phyloP scores from a whole-genome alignment of 2,888 invertebrate species.

The Lordiphosa fenestrarum region DNA sequence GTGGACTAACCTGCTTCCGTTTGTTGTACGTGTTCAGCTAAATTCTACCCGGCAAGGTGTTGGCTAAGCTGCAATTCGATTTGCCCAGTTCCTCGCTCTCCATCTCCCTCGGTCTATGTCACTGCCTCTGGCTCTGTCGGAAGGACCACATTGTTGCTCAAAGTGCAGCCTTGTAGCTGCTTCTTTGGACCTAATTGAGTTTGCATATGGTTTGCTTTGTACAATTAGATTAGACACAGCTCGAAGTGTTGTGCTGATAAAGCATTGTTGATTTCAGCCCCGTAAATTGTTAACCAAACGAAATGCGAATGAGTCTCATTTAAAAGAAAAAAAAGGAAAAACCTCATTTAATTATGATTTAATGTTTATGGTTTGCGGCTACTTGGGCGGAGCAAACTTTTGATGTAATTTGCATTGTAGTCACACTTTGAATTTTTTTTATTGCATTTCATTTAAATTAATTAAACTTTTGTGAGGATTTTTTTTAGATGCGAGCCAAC shows the following conservation, averaged over 20 bases:
- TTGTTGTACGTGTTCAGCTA: conserved; percentile 1
- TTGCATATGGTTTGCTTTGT: conserved; percentile 56
- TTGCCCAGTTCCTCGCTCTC: conserved; percentile 3
- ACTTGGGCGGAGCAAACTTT: conserved; percentile 9
- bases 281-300: not conserved
- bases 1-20: conserved; percentile 16
- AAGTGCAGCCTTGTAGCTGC: conserved; percentile 9
- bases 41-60: conserved; percentile 28
- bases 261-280: conserved; percentile 2
- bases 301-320: conserved; percentile 1
- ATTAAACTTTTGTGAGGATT: conserved; percentile 18
- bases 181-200: conserved; percentile 49
- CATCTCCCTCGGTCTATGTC: not conserved
- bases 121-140: not conserved
- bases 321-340: conserved; percentile 5
- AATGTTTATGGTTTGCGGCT: conserved; percentile 26
- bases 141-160: conserved; percentile 15
- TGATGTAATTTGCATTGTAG: conserved; percentile 4
- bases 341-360: conserved; percentile 20
- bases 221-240: conserved; percentile 45
- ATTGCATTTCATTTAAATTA: conserved; percentile 18
- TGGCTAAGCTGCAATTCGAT: conserved; percentile 41
- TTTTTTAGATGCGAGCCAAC: not conserved
- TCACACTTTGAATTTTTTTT: conserved; percentile 1
- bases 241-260: conserved; percentile 6